Conservation (phyloP, 1,140 invertebrate species). For the Wasmannia auropunctata region DNA sequence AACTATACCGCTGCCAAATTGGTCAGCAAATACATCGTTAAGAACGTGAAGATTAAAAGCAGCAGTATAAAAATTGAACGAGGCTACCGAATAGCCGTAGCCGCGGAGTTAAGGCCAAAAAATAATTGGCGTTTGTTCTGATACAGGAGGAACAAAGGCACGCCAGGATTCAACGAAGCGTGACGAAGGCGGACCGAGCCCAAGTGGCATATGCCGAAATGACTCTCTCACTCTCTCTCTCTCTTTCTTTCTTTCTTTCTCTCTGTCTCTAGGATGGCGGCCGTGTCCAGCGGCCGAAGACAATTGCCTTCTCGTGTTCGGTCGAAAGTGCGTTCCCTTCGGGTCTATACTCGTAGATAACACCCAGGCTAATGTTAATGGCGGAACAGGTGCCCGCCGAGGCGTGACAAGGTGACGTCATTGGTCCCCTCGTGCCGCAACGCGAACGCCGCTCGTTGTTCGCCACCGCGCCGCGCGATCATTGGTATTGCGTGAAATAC, state of each 20-base stretch:
- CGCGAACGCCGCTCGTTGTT: conserved; percentile 25
- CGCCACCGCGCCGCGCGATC: conserved; percentile 32
- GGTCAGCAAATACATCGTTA: neutral
- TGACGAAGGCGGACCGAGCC: conserved; percentile 33
- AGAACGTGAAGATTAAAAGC: neutral
- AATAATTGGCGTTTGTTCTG: conserved; percentile 48
- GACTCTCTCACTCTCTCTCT: conserved; percentile 45
- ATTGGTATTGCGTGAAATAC: conserved; percentile 44
- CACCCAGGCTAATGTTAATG: conserved; percentile 79
- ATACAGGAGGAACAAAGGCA: conserved; percentile 63
- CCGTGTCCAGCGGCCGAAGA: conserved; percentile 67
- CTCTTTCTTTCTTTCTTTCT: conserved; percentile 19
- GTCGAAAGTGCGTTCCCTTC: conserved; percentile 69
- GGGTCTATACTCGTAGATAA: conserved; percentile 75
- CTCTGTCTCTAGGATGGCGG: conserved; percentile 49
- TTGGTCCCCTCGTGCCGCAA: conserved; percentile 74
- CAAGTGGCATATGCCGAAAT: conserved; percentile 67
- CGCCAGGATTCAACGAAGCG: conserved; percentile 57
- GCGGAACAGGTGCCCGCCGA: conserved; percentile 80
- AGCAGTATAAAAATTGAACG: neutral
- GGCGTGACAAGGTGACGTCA: conserved; percentile 84
- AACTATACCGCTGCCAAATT: neutral
- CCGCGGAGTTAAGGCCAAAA: conserved; percentile 4
- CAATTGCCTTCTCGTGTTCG: conserved; percentile 74
- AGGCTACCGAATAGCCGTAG: neutral